These are phyloP conservation scores for Melinaea menophilus DNA, from an alignment of 2,888 invertebrate genomes.

Conservation along the genomic window DNA sequence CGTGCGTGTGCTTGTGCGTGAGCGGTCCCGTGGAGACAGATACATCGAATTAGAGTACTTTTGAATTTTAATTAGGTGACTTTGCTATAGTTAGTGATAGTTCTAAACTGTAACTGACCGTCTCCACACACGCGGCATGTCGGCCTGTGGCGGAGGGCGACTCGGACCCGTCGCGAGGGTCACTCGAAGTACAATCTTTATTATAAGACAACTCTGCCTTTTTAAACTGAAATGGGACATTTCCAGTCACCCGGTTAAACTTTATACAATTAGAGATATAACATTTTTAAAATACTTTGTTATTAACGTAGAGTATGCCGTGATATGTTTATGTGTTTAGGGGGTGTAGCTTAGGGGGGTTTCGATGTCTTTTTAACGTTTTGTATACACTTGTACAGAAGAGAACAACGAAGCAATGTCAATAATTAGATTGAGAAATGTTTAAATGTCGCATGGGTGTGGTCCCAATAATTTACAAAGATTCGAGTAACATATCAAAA, in stretches of 20 bases:
- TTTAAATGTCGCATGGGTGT: constrained; percentile 12
- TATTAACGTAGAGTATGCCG: too few relatives aligned
- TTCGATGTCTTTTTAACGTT: constrained; percentile 31
- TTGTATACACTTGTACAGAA: constrained; percentile 15
- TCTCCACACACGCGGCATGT: too few relatives aligned
- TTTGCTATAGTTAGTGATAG: constrained; percentile 24
- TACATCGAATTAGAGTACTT: constrained; percentile 73
- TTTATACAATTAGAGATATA: constrained; percentile 46
- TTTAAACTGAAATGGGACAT: constrained; percentile 52
- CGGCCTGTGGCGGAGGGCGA: too few relatives aligned
- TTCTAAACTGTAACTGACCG: constrained; percentile 6
- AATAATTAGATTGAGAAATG: constrained; percentile 1
- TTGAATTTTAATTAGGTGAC: constrained; percentile 44
- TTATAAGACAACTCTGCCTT: neutral
- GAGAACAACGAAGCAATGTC: neutral
- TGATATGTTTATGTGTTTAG: too few relatives aligned
- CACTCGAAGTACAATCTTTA: too few relatives aligned
- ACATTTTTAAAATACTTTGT: constrained; percentile 2
- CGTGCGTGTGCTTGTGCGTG: too few relatives aligned
- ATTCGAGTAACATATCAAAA: constrained; percentile 51
- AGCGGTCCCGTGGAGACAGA: constrained; percentile 41
- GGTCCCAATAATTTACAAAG: neutral
- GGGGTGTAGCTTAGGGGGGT: constrained; percentile 13
- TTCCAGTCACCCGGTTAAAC: constrained; percentile 26
- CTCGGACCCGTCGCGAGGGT: too few relatives aligned